These are phyloP conservation scores for Callionymus lyra DNA, from an alignment of 2,113 vertebrate species.

Conservation along the genomic window DNA sequence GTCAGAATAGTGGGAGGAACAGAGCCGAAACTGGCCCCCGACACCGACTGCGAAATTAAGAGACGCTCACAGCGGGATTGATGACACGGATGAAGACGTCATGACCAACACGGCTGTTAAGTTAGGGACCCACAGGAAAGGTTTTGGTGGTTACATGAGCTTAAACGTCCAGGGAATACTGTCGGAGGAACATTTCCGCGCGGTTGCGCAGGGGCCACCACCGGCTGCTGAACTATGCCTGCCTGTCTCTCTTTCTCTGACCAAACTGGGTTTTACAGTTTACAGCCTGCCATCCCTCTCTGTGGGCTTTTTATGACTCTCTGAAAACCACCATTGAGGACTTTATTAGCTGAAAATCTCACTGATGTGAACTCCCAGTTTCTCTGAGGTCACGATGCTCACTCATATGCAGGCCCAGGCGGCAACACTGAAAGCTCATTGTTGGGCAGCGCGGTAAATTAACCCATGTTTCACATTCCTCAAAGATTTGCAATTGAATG, in stretches of 20 bases:
- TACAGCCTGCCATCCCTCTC: constrained; percentile 27
- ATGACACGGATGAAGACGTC: not conserved
- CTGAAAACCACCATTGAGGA: constrained; percentile 55
- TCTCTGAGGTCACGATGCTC: not conserved
- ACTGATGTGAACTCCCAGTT: too few species aligned
- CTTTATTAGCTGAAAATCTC: constrained; percentile 2
- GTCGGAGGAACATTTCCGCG: too few species aligned
- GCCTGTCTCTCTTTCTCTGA: constrained; percentile 15
- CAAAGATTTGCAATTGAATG: constrained; percentile 23
- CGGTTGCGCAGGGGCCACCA: constrained; percentile 44
- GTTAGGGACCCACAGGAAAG: too few species aligned
- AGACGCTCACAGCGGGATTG: too few species aligned
- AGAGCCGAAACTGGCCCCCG: too few species aligned
- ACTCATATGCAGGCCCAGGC: constrained; percentile 11
- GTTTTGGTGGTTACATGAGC: too few species aligned
- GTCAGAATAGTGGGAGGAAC: too few species aligned
- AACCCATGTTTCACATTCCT: constrained; percentile 34
- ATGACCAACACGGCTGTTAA: too few species aligned
- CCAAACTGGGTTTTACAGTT: constrained; percentile 23
- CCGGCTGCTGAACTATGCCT: constrained; percentile 44
- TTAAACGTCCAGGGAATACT: too few species aligned
- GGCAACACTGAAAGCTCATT: constrained; percentile 20
- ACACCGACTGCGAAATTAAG: too few species aligned
- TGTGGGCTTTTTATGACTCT: constrained; percentile 49
- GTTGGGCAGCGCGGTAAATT: constrained; percentile 43